Evolutionary conservation across 2,888 invertebrate genomes (phyloP), one percentile per base, ranked within the genome.

Genomic region (Slavum lentiscoides): DNA sequence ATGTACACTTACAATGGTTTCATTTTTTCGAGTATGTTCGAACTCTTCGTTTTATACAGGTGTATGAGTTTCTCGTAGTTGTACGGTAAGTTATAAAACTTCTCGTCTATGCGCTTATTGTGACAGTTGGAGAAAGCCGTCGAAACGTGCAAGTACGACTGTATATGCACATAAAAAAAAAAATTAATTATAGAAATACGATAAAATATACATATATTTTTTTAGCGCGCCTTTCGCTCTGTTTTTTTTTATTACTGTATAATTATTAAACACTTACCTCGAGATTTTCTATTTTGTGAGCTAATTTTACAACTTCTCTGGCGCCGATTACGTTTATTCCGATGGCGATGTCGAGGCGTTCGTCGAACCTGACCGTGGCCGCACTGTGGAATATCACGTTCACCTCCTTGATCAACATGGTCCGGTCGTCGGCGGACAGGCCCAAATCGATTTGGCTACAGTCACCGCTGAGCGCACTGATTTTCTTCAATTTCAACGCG

Each of bases 1-100:
- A 69, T 15, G 59, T 21, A 21, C 39, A 81, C 82, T 83, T 82
- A 84, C 84, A 92, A 92, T 17, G 84, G 84, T 30, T 84, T 84
- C 30, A 84, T 84, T 80, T 83, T 81, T 58, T 84, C 83, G 0
- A 84, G 68, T 59, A 83, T 74, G 15, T 83, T 82, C 15, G 75
- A 82, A 49, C 83, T 80, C 62, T 84, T 73, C 72, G 82, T 82
- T 49, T 83, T 81, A 11, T 83, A 83, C 2, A 84, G 73, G 39
- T 82, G 74, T 49, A 83, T 83, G 17, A 84, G 76, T 37, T 83
- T 83, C 23, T 83, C 83, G 15, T 82, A 72, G 19, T 62, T 59
- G 19, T 83, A 83, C 0, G 83, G 84, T 21, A 84, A 76, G 13
- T 83, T 82, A 82, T 84, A 84, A 68, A 84, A 82, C 73, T 82